Evolutionary conservation across 2,888 invertebrate genomes (phyloP).

Genomic region (Kuschelorhynchus macadamiae): DNA sequence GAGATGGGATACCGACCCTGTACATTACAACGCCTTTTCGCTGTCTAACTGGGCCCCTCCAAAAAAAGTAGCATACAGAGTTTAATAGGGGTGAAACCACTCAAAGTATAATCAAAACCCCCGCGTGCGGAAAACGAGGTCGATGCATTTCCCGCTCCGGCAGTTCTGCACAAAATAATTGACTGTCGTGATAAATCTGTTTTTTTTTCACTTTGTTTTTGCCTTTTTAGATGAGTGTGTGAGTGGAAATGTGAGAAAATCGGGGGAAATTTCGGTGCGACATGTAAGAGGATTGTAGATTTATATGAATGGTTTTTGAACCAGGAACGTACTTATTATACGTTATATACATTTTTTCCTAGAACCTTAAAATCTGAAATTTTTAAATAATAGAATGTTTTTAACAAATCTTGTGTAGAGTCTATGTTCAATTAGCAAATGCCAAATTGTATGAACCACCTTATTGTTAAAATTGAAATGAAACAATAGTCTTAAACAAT

Average conservation of each 20-base stretch:
- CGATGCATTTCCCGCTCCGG: conserved; percentile 55
- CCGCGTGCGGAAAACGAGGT: conserved; percentile 57
- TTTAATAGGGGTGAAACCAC: conserved; percentile 71
- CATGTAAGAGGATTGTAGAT: too few relatives aligned
- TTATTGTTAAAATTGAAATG: too few relatives aligned
- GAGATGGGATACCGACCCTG: conserved; percentile 34
- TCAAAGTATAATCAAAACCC: conserved; percentile 70
- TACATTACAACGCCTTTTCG: conserved; percentile 70
- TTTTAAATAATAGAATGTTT: too few relatives aligned
- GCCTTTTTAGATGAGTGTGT: conserved; percentile 4
- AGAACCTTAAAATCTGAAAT: too few relatives aligned
- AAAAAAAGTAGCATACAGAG: conserved; percentile 65
- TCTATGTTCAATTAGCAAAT: too few relatives aligned
- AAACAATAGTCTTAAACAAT: too few relatives aligned
- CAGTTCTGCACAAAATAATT: conserved; percentile 64
- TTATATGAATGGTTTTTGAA: too few relatives aligned
- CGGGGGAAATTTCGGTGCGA: conserved; percentile 4
- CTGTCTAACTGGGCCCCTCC: conserved; percentile 67
- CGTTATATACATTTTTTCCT: too few relatives aligned
- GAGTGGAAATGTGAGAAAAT: conserved; percentile 20
- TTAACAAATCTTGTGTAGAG: too few relatives aligned
- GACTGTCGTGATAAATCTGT: conserved; percentile 52
- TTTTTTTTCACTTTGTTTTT: conserved; percentile 37
- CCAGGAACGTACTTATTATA: too few relatives aligned
- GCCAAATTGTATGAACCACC: too few relatives aligned